These are phyloP conservation scores for Mamestra brassicae DNA, from an alignment of 2,888 invertebrate genomes.

Conservation along the genomic window DNA sequence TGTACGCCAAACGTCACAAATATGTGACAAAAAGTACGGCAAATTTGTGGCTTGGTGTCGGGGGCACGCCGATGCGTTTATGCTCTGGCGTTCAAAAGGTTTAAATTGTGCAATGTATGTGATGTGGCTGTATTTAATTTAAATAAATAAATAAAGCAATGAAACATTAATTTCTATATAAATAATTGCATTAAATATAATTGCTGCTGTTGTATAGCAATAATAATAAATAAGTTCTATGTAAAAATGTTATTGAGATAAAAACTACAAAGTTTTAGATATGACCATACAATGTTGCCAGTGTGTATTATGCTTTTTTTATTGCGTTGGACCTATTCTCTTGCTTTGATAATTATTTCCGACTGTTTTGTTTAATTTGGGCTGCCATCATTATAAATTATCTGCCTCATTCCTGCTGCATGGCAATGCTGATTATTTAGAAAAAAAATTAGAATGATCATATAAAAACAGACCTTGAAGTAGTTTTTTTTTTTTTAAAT, in stretches of 20 bases:
- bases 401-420: constrained; percentile 25
- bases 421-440: constrained; percentile 14
- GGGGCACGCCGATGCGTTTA: no score
- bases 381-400: constrained; percentile 6
- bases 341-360: constrained; percentile 37
- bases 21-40: no score
- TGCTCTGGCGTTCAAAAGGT: no score
- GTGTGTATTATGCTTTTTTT: constrained; percentile 64
- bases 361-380: neutral
- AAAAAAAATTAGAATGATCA: no score
- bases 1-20: no score
- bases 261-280: constrained; percentile 23
- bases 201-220: neutral
- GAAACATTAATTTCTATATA: neutral
- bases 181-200: neutral
- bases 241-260: no score
- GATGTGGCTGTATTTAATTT: no score
- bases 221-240: neutral
- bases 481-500: no score
- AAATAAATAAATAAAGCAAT: neutral
- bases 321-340: constrained; percentile 67
- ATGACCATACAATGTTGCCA: constrained; percentile 59
- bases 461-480: no score
- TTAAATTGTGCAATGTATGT: no score
- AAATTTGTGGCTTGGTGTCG: no score